Conservation (phyloP, 2,797 vertebrate genomes). For the Ctenopoma multispine region DNA sequence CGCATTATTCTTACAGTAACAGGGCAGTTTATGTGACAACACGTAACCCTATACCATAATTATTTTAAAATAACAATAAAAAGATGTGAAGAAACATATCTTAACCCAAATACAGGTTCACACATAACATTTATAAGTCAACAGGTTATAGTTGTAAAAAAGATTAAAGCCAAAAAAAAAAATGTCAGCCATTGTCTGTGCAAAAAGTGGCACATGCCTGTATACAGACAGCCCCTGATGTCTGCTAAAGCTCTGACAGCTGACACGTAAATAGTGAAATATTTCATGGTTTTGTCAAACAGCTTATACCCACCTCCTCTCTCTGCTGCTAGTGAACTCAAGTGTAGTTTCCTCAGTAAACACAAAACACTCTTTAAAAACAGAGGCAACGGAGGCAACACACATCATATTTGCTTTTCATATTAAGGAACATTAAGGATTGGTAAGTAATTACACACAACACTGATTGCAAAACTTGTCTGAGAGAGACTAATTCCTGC, state of each 20-base stretch:
- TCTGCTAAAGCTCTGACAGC: constrained; percentile 60
- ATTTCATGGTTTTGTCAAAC: constrained; percentile 66
- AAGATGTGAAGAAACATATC: neutral
- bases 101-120: neutral
- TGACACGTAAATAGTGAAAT: constrained; percentile 74
- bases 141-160: constrained; percentile 19
- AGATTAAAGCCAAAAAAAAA: neutral
- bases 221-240: constrained; percentile 39
- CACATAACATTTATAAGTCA: neutral
- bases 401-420: constrained; percentile 30
- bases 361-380: constrained; percentile 33
- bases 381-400: constrained; percentile 1
- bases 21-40: constrained; percentile 10
- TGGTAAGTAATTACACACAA: neutral
- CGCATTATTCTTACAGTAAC: constrained; percentile 32
- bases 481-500: neutral
- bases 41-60: constrained; percentile 11
- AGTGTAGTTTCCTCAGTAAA: constrained; percentile 39
- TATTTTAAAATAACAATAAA: neutral
- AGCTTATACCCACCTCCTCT: constrained; percentile 43
- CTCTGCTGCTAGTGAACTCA: constrained; percentile 34
- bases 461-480: neutral
- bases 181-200: constrained; percentile 28
- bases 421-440: constrained; percentile 11
- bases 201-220: constrained; percentile 47